These are phyloP conservation scores for Limanda limanda DNA, from an alignment of 2,113 vertebrate genomes.

Conservation along the genomic window DNA sequence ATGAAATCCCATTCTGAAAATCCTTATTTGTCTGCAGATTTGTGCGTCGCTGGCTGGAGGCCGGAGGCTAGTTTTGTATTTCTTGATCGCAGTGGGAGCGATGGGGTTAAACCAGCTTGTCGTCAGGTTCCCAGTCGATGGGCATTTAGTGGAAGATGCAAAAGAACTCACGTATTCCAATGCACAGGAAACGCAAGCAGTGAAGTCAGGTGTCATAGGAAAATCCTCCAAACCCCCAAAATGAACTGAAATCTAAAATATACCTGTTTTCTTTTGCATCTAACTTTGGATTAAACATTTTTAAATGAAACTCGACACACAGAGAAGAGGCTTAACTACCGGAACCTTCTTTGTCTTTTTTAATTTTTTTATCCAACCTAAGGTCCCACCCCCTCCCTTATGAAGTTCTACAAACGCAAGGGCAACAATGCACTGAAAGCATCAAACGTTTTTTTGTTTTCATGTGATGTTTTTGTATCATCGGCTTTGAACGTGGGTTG, in stretches of 20 bases:
- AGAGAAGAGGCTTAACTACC: not conserved
- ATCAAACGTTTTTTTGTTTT: conserved; percentile 23
- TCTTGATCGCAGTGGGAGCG: not conserved
- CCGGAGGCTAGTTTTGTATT: conserved; percentile 10
- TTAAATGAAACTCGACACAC: not conserved
- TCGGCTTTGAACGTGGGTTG: conserved; percentile 33
- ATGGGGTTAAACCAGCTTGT: not conserved
- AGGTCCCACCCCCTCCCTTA: not conserved
- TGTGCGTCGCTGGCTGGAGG: conserved; percentile 21
- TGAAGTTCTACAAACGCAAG: conserved; percentile 20
- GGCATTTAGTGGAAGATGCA: conserved; percentile 18
- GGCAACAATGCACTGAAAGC: conserved; percentile 37
- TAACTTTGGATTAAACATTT: conserved; percentile 9
- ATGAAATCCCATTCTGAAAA: conserved; percentile 8
- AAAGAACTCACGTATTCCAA: not conserved
- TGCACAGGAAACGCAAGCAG: not conserved
- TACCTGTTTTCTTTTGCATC: conserved; percentile 26
- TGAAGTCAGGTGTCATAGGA: not conserved
- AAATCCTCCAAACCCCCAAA: conserved; percentile 3
- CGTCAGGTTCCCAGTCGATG: not conserved
- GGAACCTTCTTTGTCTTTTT: not conserved
- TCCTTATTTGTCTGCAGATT: conserved; percentile 3
- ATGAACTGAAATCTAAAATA: not conserved
- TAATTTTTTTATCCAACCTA: not conserved
- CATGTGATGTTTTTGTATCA: conserved; percentile 14